phyloP scores from a whole-genome alignment of 2,113 vertebrate species.

The Cercocebus atys region DNA sequence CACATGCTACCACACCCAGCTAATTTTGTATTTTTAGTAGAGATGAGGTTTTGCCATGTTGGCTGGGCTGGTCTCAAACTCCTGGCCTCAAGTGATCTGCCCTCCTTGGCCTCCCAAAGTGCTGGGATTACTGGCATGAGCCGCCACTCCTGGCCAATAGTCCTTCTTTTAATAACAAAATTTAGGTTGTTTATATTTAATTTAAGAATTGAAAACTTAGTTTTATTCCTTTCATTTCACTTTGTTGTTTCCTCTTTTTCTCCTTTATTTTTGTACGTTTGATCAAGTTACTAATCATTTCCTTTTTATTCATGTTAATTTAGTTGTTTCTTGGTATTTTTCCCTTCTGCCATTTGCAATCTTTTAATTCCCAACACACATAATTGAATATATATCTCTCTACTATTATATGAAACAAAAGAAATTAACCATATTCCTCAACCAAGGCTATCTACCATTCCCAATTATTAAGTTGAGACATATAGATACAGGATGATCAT shows the following conservation, averaged over 20 bases:
- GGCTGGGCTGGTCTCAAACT: too few relatives aligned
- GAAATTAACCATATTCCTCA: background rate
- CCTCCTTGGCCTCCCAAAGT: too few relatives aligned
- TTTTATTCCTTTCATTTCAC: background rate
- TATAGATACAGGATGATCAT: background rate
- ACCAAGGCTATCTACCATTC: background rate
- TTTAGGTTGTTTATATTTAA: background rate
- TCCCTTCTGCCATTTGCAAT: background rate
- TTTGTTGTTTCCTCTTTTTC: background rate
- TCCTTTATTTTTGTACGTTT: conserved; percentile 7
- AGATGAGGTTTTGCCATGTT: too few relatives aligned
- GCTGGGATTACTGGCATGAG: too few relatives aligned
- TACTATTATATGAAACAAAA: background rate
- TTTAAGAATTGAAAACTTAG: background rate
- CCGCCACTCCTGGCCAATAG: too few relatives aligned
- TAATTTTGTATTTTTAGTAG: too few relatives aligned
- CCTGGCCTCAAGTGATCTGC: too few relatives aligned
- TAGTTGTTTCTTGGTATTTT: background rate
- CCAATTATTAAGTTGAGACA: background rate
- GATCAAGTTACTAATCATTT: background rate
- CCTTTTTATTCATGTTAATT: background rate
- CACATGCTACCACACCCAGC: too few relatives aligned
- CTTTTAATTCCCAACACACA: background rate
- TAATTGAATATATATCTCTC: background rate
- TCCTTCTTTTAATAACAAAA: background rate